A percentile compares a stretch with the other conserved stretches of the same genome.
These are phyloP conservation scores for Microtus montanus DNA, from an alignment of 2,113 vertebrate species.

Conservation along the genomic window DNA sequence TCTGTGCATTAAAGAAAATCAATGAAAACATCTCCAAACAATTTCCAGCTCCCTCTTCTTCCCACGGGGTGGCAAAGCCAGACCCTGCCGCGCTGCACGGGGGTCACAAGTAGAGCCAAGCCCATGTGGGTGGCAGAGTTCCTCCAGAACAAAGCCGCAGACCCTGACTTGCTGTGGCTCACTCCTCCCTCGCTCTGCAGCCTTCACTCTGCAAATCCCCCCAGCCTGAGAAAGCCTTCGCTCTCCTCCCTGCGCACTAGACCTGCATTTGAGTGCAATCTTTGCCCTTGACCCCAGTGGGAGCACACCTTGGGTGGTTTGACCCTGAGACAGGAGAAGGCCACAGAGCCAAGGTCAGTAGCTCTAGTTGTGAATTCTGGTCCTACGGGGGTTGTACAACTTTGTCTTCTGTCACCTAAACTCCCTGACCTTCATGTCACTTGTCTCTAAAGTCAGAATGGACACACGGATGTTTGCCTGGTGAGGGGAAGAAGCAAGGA, in stretches of 20 bases:
- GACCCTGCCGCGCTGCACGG: constrained; percentile 23
- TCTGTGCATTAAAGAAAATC: constrained; percentile 81
- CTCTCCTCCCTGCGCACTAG: not conserved
- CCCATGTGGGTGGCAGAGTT: constrained; percentile 47
- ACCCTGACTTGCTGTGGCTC: not conserved
- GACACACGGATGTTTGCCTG: not conserved
- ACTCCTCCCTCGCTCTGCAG: not conserved
- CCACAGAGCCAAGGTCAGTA: too few relatives aligned
- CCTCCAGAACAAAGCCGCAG: constrained; percentile 27
- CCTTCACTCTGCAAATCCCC: not conserved
- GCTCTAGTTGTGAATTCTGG: not conserved
- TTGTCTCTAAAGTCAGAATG: not conserved
- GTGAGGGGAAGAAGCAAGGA: not conserved
- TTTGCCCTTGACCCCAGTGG: not conserved
- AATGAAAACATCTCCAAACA: constrained; percentile 76
- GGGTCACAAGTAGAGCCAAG: constrained; percentile 48
- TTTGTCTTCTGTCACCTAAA: not conserved
- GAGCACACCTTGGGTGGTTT: not conserved
- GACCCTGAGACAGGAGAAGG: not conserved
- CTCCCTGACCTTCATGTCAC: not conserved
- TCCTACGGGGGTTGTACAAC: not conserved
- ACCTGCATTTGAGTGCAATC: not conserved
- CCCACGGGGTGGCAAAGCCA: constrained; percentile 63
- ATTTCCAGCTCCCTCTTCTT: constrained; percentile 73
- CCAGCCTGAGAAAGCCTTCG: not conserved